Percentiles rank a stretch among this genome's conserved stretches.
Evolutionary conservation across 2,797 vertebrate genomes (phyloP).

Genomic region (Arremon aurantiirostris): DNA sequence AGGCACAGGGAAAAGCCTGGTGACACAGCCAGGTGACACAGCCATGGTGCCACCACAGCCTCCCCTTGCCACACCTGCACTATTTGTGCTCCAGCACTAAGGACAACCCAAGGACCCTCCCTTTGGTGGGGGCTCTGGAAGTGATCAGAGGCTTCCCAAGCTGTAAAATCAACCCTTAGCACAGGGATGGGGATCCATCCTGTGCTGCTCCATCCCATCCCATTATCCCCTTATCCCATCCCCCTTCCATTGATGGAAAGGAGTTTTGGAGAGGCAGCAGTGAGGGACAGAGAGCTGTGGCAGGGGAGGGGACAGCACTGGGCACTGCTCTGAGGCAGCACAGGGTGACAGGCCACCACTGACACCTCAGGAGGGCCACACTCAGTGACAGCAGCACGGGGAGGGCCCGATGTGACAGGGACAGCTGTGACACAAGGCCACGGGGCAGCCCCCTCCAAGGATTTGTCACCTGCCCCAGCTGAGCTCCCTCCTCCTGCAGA

Average conservation of each 20-base stretch:
- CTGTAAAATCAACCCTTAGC: background rate
- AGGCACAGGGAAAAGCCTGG: background rate
- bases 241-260: background rate
- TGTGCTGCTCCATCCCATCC: background rate
- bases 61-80: background rate
- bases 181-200: no score
- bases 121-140: fast-evolving
- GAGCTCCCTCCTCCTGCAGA: background rate
- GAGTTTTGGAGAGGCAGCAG: background rate
- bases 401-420: background rate
- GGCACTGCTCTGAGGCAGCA: background rate
- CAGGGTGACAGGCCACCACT: background rate
- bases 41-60: background rate
- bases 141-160: background rate
- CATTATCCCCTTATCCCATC: background rate
- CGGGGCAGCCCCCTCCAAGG: background rate
- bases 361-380: fast-evolving
- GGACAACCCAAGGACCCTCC: background rate
- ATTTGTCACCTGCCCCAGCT: background rate
- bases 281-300: background rate
- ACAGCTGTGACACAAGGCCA: background rate
- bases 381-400: fast-evolving
- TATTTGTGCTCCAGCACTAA: fast-evolving
- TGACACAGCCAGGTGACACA: no score
- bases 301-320: background rate